A percentile compares a stretch with the other conserved stretches of the same genome.
Conservation (phyloP, 2,113 vertebrate species). For the Tursiops truncatus region DNA sequence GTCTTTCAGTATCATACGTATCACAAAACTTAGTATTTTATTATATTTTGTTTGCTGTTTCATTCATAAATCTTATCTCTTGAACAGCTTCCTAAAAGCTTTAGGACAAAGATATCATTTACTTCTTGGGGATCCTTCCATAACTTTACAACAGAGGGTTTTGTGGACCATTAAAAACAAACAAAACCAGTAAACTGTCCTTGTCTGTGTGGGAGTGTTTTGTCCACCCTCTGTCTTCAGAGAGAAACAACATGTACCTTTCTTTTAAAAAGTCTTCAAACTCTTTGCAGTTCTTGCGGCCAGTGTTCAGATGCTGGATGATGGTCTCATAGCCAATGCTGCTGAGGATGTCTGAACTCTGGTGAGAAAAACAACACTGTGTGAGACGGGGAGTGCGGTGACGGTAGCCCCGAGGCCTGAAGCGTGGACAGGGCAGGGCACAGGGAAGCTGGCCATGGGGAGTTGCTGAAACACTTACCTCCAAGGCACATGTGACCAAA, state of each 20-base stretch:
- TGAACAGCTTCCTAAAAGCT: not conserved
- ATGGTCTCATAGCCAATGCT: slow-evolving; percentile 92
- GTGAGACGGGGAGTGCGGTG: fast-evolving
- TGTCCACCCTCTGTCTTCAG: not conserved
- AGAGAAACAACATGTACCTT: slow-evolving; percentile 84
- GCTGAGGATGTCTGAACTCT: slow-evolving; percentile 91
- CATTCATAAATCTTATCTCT: not conserved
- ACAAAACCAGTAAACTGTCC: not conserved
- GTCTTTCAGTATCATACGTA: not conserved
- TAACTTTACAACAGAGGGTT: not conserved
- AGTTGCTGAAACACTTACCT: not conserved
- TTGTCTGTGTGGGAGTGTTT: not conserved
- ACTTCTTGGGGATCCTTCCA: not conserved
- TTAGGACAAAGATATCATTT: not conserved
- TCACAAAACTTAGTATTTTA: not conserved
- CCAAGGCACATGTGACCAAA: not conserved
- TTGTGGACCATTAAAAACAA: not conserved
- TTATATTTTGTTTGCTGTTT: not conserved
- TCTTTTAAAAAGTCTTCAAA: slow-evolving; percentile 97
- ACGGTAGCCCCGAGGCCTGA: not conserved
- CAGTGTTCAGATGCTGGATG: slow-evolving; percentile 93
- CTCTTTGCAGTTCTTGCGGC: slow-evolving; percentile 96
- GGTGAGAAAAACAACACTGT: slow-evolving; percentile 23
- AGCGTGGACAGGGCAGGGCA: fast-evolving
- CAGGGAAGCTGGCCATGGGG: not conserved